Base-by-base conservation (phyloP, 2,797 vertebrate species). In the Distichodus sexfasciatus region DNA sequence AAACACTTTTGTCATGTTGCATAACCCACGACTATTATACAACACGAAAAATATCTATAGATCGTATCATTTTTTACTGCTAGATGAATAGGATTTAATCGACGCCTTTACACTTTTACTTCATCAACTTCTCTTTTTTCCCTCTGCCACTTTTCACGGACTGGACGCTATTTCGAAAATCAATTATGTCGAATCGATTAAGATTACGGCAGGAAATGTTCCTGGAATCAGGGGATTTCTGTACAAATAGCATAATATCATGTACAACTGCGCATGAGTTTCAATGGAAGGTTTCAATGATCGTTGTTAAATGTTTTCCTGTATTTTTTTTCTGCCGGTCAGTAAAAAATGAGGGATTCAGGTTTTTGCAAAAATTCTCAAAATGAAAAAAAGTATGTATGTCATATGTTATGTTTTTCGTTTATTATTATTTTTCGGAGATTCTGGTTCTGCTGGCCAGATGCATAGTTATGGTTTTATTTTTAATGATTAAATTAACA, bases 391-490 rank as follows among this genome's bases (percentile, higher is more conserved):
- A 74, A n/a, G 67, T 86, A 85, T 86, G 92, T 94, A 93, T 76
- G 62, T 81, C 82, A 80, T 66, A 76, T 83, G 85, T 87, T 87
- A 87, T 87, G 86, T 44, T 33, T 9, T 14, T 47, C 48, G 12
- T 92, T 89, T 88, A 83, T 78, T 90, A 85, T 90, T 88, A 87
- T 90, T 90, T 90, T 91, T 89, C 88, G 81, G 89, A 94, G 88
- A 94, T 93, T 95, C 95, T 97, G 94, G 96, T 96, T 94, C 95
- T 98, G 96, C 94, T 98, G 95, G 96, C 94, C 95, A 90, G 96
- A 98, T 98, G 94, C 94, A 92, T 96, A 90, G 94, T 94, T 95
- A 92, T 95, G 88, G 94, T 94, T 95, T 96, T 97, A 95, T 91
- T 92, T 91, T 91, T 89, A 91, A 91, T 91, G 89, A 91, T 94